Base-by-base conservation (phyloP, 2,113 vertebrate species). In the Embiotoca jacksoni region DNA sequence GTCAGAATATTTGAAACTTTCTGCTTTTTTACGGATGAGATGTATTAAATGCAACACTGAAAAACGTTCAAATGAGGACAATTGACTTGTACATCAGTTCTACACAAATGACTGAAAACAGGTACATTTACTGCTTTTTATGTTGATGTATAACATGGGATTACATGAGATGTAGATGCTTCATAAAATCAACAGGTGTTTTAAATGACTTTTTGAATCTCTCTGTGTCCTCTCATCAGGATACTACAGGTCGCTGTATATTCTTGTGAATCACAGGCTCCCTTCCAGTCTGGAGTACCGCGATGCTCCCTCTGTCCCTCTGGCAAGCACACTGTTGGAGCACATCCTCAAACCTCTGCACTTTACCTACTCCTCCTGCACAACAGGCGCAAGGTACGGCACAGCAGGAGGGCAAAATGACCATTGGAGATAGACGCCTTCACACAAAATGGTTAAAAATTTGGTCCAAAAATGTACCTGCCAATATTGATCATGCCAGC, bases 311-410 rank as follows among this genome's bases (percentile, higher is more conserved):
- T 95, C 95, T 91, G 93, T 98, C 87, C 97, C 97, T 80, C 91
- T 99, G 88, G 98, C 98, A 92, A 97, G 96, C 94, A 95, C 95
- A 91, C 93, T 99, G 91, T 94, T 99, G 92, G 97, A 99, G 93
- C 97, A 99, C 96, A 96, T 96, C 85, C 92, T 98, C 83, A 98
- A 97, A 90, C 98, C 98, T 84, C 94, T 99, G 97, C 97, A 99
- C 97, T 99, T 98, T 98, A 97, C 93, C 3, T 99, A 98, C 93
- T 95, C 89, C 94, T 98, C 98, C 92, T 99, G 98, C 89, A 94
- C 96, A 88, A 94, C 94, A 84, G 95, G 95, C 86, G 95, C 97
- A 90, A 98, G 98, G 98, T 99, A 94, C 36, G 53, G 56, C 8
- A 41, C 36, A 55, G 56, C 8, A 41, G 3, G 7, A 9, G 16